Base-by-base conservation (phyloP, 2,888 invertebrate species). In the Phymatocera aterrima region DNA sequence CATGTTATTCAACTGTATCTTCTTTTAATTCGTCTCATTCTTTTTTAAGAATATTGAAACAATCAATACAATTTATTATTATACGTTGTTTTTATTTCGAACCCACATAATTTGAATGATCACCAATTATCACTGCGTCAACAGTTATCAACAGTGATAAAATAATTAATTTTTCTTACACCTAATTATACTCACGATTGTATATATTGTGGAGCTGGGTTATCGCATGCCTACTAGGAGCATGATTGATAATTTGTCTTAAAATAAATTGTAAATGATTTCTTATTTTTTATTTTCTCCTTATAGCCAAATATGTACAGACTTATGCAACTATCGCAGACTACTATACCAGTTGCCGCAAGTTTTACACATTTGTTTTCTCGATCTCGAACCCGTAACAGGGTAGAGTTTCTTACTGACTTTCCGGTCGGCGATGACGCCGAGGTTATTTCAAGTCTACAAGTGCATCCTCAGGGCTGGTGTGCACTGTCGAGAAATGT, bases 381-480 rank as follows among this genome's bases (percentile, higher is more conserved):
- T 48, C 92, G 93, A 64, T 92, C 92, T 77, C 93, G 96, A 77
- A 93, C 93, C 84, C 93, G 95, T 83, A 98, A 98, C 91, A 93
- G 98, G 57, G 94, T 98, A 3, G 98, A 98, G 91, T 95, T 98
- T 86, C 94, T 98, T 15, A 95, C 96, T 0, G 98, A 98, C 91
- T 98, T 98, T 91, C 97, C 98, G 0, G 91, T 92, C 4, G 94
- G 94, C 0, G 96, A 97, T 88, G 96, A 97, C 81, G 97, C 98
- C 0, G 97, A 97, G 90, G 96, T 97, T 78, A 96, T 98, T 81
- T 96, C 97, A 83, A 97, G 98, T 1, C 91, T 98, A 80, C 95
- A 96, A 93, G 94, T 97, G 81, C 97, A 97, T 90, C 97, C 97
- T 0, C 95, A 96, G 88, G 97, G 97, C 21, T 97, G 97, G 95